Evolutionary conservation across 2,888 invertebrate species (phyloP).

Genomic region (Liodrosophila aerea): DNA sequence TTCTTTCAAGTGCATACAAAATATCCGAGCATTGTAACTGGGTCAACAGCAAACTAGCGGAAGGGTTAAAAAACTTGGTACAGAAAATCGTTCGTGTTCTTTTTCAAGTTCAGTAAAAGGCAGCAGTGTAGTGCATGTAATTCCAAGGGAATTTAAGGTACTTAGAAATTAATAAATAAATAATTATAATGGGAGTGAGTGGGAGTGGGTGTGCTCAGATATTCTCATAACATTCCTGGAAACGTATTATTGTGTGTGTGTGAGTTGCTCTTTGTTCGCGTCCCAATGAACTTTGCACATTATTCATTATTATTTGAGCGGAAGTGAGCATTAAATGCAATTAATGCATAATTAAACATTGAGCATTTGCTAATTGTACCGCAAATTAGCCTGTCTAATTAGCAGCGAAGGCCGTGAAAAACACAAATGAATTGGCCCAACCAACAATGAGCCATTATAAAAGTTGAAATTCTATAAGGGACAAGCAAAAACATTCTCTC

Average conservation of each 20-base stretch:
- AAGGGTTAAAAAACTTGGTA: constrained; percentile 11
- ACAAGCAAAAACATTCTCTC: constrained; percentile 10
- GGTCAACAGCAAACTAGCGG: constrained; percentile 38
- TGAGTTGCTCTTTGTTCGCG: not conserved
- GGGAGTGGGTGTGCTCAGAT: not conserved
- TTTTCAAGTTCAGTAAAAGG: constrained; percentile 24
- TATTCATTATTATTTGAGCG: constrained; percentile 57
- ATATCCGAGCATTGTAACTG: constrained; percentile 37
- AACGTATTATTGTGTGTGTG: not conserved
- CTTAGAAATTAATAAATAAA: constrained; percentile 19
- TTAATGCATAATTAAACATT: constrained; percentile 75
- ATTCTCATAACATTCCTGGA: too few relatives aligned
- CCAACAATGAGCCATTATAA: constrained; percentile 44
- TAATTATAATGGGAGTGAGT: not conserved
- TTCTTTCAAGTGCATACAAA: constrained; percentile 35
- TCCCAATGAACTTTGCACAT: constrained; percentile 25
- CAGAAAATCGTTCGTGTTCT: constrained; percentile 1
- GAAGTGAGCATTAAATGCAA: constrained; percentile 71
- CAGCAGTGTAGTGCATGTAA: not conserved
- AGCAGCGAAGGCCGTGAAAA: constrained; percentile 17
- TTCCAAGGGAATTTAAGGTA: not conserved
- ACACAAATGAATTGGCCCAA: not conserved
- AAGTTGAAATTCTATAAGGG: constrained; percentile 18
- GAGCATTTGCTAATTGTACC: constrained; percentile 59
- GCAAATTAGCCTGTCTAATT: constrained; percentile 52